Evolutionary conservation across 2,113 vertebrate genomes (phyloP), one percentile per base, ranked within the genome.

Genomic region (Ictalurus punctatus): DNA sequence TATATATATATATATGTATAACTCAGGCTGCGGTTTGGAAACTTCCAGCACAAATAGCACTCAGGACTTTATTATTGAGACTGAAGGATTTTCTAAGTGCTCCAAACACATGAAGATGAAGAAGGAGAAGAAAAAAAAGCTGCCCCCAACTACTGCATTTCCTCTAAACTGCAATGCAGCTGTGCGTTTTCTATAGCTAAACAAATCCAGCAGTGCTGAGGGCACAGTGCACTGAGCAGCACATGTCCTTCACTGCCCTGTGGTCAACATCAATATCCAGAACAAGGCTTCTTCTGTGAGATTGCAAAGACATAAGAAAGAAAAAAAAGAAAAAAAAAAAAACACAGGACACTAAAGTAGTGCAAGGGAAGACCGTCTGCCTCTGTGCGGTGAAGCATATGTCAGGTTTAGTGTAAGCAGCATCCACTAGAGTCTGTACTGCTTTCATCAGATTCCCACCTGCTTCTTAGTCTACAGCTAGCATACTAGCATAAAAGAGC

Each of bases 161-260:
- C 74, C 82, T 90, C 87, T 52, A 83, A 87, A 69, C 88, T 91
- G 73, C 63, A 59, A 61, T 25, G 88, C 82, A 61, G 84, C 85
- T 59, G 69, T 67, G 88, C 79, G 63, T 65, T 83, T 85, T 44
- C 25, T 44, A 48, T 67, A 78, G 16, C 40, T 90, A 54, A 65
- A 80, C 82, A 88, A 90, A 83, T 74, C 82, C 86, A 58, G 86
- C 56, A 37, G 74, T 82, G 63, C 88, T 37, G 69, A 40, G 82
- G 83, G 69, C 30, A 79, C 25, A 54, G 40, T 37, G 87, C 65
- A n/a, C 40, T 30, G 40, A 59, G 81, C 17, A 34, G 87, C 27
- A 83, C 37, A 30, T 78, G 56, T 37, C 87, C 82, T 59, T 65
- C 56, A 63, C 34, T n/a, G 9, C 17, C 27, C 65, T 6, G 6